Evolutionary conservation across 2,797 vertebrate species (phyloP).

Genomic region (Tapera naevia): DNA sequence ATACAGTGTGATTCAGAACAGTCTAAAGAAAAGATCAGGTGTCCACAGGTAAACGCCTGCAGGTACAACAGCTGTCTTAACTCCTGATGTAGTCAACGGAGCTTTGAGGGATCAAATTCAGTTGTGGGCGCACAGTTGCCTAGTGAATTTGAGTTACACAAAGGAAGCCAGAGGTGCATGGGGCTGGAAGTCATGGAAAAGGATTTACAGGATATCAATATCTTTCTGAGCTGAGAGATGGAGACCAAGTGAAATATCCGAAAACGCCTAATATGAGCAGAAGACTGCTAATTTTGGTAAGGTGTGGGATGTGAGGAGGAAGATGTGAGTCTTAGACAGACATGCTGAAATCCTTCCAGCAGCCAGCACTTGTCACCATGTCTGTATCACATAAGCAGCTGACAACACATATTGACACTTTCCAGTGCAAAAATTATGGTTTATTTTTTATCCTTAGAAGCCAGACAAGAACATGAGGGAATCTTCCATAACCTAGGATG

Average conservation of each 20-base stretch:
- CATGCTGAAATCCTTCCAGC: slow-evolving; percentile 1
- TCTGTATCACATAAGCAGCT: not conserved
- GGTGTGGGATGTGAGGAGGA: not conserved
- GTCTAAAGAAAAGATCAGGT: not conserved
- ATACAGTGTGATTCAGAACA: not conserved
- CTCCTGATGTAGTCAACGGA: not conserved
- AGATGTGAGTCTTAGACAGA: slow-evolving; percentile 33
- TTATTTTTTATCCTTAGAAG: not conserved
- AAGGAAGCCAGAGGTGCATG: not conserved
- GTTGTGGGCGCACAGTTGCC: not conserved
- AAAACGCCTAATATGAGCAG: slow-evolving; percentile 1
- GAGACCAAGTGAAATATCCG: not conserved
- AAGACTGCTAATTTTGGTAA: not conserved
- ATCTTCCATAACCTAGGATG: not conserved
- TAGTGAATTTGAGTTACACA: not conserved
- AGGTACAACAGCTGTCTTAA: not conserved
- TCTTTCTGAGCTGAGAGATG: not conserved
- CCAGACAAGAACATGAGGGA: not conserved
- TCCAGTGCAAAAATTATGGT: not conserved
- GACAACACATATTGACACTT: slow-evolving; percentile 26
- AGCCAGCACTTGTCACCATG: not conserved
- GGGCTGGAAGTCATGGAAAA: not conserved
- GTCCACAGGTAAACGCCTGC: not conserved
- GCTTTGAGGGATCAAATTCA: not conserved
- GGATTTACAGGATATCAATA: not conserved